Conservation (phyloP, 2,888 invertebrate genomes). For the Tyria jacobaeae region DNA sequence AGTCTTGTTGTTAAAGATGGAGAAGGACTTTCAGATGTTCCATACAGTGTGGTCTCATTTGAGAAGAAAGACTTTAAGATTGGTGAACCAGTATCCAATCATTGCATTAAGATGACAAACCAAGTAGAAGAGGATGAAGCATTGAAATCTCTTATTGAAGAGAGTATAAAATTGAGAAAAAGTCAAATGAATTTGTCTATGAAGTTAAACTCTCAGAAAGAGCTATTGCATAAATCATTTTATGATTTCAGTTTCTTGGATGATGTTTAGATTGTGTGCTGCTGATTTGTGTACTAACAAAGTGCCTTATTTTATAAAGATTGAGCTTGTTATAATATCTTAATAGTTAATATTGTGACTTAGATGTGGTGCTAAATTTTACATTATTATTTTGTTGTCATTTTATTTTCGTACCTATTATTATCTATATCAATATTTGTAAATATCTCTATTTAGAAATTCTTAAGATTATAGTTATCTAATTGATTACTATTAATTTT, state of each 20-base stretch:
- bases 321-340: neutral
- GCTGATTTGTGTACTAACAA: constrained; percentile 9
- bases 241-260: constrained; percentile 79
- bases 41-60: constrained; percentile 80
- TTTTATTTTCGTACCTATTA: neutral
- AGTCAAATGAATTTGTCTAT: constrained; percentile 67
- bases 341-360: neutral
- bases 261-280: constrained; percentile 45
- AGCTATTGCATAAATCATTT: constrained; percentile 62
- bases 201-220: constrained; percentile 70
- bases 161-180: constrained; percentile 75
- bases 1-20: constrained; percentile 72
- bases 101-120: constrained; percentile 63
- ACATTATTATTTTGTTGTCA: constrained; percentile 12
- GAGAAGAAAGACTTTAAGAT: constrained; percentile 80
- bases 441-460: constrained; percentile 4
- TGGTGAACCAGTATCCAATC: constrained; percentile 75
- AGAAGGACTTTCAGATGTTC: constrained; percentile 70
- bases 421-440: constrained; percentile 1
- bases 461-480: constrained; percentile 3
- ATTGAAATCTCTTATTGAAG: constrained; percentile 76
- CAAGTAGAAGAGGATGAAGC: constrained; percentile 63
- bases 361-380: constrained; percentile 10
- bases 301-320: constrained; percentile 36
- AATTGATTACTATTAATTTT: constrained; percentile 16